These are phyloP conservation scores for Drosophila pachea DNA, from an alignment of 1,140 invertebrate genomes.

Conservation along the genomic window DNA sequence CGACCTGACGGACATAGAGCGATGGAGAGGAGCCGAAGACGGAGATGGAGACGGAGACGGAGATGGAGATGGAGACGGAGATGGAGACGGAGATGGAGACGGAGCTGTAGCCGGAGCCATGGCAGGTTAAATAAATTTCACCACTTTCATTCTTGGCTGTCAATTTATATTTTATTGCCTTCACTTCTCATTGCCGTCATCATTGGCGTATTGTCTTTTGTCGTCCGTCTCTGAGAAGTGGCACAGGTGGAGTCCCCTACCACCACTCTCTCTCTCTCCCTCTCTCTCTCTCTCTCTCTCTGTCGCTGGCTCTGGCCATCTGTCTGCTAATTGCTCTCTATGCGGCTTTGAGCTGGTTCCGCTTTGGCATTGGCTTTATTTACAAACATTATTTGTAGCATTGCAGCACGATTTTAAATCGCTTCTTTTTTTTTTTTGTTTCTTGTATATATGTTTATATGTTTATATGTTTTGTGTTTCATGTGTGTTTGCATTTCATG, in stretches of 20 bases:
- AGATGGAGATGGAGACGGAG: constrained; percentile 6
- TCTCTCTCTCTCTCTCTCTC: background rate
- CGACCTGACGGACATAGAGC: background rate
- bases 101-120: constrained; percentile 2
- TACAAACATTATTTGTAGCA: constrained; percentile 54
- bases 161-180: constrained; percentile 58
- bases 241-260: constrained; percentile 39
- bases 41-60: background rate
- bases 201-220: constrained; percentile 36
- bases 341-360: constrained; percentile 41
- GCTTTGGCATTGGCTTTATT: constrained; percentile 56
- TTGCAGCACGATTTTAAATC: constrained; percentile 57
- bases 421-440: constrained; percentile 32
- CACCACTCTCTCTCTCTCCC: constrained; percentile 5
- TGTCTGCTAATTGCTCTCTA: background rate
- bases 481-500: constrained; percentile 42
- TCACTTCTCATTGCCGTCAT: constrained; percentile 49
- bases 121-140: constrained; percentile 51
- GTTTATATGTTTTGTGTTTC: constrained; percentile 27
- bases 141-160: constrained; percentile 65
- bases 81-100: constrained; percentile 9
- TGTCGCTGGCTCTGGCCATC: background rate
- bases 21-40: background rate
- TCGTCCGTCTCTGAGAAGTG: constrained; percentile 44
- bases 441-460: background rate